Base-by-base conservation (phyloP, 2,113 vertebrate genomes). In the Nipponia nippon region DNA sequence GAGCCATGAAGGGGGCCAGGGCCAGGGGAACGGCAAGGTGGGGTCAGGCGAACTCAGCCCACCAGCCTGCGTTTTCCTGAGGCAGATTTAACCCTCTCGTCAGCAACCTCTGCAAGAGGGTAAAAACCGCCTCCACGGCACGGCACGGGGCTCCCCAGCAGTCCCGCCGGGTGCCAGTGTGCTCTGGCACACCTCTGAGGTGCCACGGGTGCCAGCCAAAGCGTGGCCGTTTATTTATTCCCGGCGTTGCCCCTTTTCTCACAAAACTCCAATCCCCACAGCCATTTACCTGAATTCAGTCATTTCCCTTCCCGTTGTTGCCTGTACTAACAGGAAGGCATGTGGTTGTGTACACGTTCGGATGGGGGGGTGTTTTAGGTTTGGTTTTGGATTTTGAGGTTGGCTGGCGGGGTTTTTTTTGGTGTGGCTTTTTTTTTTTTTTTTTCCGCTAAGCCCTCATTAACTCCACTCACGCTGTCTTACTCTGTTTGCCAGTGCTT, bases 381-480 rank as follows among this genome's bases (percentile, higher is more conserved):
- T 70, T 62, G 58, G 16, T 16, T 71, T 16, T 16, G n/a, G 16
- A 16, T 36, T 85, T 70, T 73, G 80, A 75, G 34, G 22, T 27
- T 50, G 38, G 53, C 49, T 36, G 44, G 21, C 19, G 13, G 38
- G 38, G 8, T 38, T 38, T 50, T 61, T 32, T 25, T 40, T 42
- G 11, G 53, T 66, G 42, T 50, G 44, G 44, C 40, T 42, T 49
- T 49, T 49, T 49, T 49, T 22, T 20, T 19, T 30, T 70, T n/a
- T 21, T 16, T 34, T 25, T n/a, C 46, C 82, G 76, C 97, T 97
- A 98, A 98, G 98, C 97, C 99, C 99, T 99, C 99, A 99, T 99
- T 99, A 99, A 99, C 99, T 99, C 98, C 93, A 98, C 99, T 99
- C 99, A 98, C 97, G 98, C 98, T 97, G 99, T 98, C 98, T 99